Base-by-base conservation (phyloP, 2,113 vertebrate genomes). In the Rana temporaria region DNA sequence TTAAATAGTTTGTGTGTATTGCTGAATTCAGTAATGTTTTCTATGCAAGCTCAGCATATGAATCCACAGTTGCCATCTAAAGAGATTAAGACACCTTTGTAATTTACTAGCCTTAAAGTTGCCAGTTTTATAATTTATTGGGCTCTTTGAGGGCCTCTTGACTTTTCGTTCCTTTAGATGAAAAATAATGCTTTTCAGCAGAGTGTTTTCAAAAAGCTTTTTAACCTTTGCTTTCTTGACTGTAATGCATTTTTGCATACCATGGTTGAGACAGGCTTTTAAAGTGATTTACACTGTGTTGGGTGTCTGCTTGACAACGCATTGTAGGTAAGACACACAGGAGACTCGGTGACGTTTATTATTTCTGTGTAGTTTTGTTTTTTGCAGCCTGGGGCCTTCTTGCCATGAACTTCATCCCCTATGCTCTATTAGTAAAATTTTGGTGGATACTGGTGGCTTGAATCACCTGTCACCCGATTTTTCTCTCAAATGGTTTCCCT, bases 131-230 rank as follows among this genome's bases (percentile, higher is more conserved):
- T 68, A 66, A 83, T 83, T 83, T 83, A 83, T 76, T 63, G 56
- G 26, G 67, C 69, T 73, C 68, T 73, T 81, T 73, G 72, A 60
- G 59, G 71, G 80, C 71, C 81, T 74, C 81, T 82, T 76, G 71
- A 72, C 81, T 83, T 56, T 76, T 34, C 71, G 71, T 76, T 76
- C 81, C 72, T 83, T 76, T 83, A 75, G 63, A 82, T 83, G 81
- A 83, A 68, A 83, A 83, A 83, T 83, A 83, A 83, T 83, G 81
- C 81, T 83, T 76, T 76, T 76, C 81, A 68, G 81, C 72, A 83
- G 81, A 83, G 81, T 83, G 81, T 83, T 83, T 83, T 76, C 71
- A 83, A 59, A 75, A 67, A 68, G 63, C 72, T 83, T 83, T 83
- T 83, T 83, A 83, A 83, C 81, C 81, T 83, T 83, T 83, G 81